Percentiles rank a stretch among this genome's conserved stretches.
Evolutionary conservation across 2,797 vertebrate genomes (phyloP).

Genomic region (Rhadinocentrus ornatus): DNA sequence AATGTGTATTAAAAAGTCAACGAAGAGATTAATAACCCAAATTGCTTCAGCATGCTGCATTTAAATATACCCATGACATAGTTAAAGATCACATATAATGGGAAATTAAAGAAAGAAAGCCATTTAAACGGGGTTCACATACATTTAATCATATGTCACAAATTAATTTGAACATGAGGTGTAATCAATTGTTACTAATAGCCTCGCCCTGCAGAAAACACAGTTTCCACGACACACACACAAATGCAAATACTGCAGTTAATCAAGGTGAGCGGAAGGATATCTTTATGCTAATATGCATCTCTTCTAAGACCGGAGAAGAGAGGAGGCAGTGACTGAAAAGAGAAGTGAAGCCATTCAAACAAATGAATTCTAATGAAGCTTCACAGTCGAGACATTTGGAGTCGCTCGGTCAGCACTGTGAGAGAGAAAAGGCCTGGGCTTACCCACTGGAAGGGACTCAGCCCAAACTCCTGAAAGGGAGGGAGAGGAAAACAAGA

Average conservation of each 20-base stretch:
- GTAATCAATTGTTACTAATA: not conserved
- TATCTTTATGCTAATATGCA: constrained; percentile 66
- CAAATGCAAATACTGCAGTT: constrained; percentile 35
- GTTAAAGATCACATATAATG: not conserved
- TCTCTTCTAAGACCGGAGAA: constrained; percentile 28
- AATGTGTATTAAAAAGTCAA: too few relatives aligned
- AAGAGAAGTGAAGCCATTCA: constrained; percentile 64
- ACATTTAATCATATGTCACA: not conserved
- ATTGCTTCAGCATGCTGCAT: not conserved
- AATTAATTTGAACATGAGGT: not conserved
- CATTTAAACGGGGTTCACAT: not conserved
- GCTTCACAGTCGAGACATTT: constrained; percentile 56
- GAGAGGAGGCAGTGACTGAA: constrained; percentile 17
- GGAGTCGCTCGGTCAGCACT: constrained; percentile 35
- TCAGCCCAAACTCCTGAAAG: constrained; percentile 58
- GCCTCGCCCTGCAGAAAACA: not conserved
- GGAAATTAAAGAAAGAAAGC: not conserved
- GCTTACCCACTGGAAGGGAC: constrained; percentile 54
- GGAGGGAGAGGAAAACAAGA: constrained; percentile 69
- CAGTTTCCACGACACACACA: constrained; percentile 5
- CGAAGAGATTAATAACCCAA: too few relatives aligned
- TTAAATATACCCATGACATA: not conserved
- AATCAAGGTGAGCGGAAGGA: constrained; percentile 59
- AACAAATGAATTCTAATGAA: constrained; percentile 77
- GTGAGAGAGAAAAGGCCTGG: constrained; percentile 22